Evolutionary conservation across 2,113 vertebrate genomes (phyloP), one percentile per base, ranked within the genome.

Genomic region (Epinephelus cyanopodus): DNA sequence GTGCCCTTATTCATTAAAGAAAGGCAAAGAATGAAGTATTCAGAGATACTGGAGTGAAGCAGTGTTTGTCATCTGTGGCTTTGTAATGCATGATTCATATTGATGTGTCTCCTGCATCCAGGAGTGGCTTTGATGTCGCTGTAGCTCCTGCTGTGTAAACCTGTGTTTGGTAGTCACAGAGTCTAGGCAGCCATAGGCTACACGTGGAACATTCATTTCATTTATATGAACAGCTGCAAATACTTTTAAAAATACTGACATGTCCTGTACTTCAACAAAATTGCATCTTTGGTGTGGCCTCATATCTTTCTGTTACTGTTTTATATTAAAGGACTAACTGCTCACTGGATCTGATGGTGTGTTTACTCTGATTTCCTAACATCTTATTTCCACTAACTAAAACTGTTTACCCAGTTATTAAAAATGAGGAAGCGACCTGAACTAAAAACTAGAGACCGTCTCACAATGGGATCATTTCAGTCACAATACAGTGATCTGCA

Each of bases 311-410:
- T 92, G 86, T 91, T 91, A 87, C 85, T 79, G 84, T 95, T 95
- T 95, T 94, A 66, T 95, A 96, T 86, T 95, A 95, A 95, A 95
- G 83, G 67, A 91, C 68, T 75, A 83, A 92, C 69, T 82, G 48
- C 90, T 52, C 54, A 81, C 10, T 65, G 33, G 19, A 65, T 37
- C 14, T 27, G 37, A 9, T 19, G 42, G 47, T 0, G 1, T 25
- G 19, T 72, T 67, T 70, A 50, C 74, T 62, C 9, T 5, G 1
- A 6, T 37, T 37, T 37, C 33, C 6, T 37, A 6, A 37, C 6
- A 5, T 37, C 33, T 6, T 37, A 37, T 37, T 37, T 37, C 33
- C 33, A 37, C 33, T 37, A 37, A 37, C 6, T 37, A 37, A 6
- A 37, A 37, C 33, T 6, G 33, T 37, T 37, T 37, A 37, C 33